phyloP scores from a whole-genome alignment of 2,797 vertebrate species.

The Tangara arthus region DNA sequence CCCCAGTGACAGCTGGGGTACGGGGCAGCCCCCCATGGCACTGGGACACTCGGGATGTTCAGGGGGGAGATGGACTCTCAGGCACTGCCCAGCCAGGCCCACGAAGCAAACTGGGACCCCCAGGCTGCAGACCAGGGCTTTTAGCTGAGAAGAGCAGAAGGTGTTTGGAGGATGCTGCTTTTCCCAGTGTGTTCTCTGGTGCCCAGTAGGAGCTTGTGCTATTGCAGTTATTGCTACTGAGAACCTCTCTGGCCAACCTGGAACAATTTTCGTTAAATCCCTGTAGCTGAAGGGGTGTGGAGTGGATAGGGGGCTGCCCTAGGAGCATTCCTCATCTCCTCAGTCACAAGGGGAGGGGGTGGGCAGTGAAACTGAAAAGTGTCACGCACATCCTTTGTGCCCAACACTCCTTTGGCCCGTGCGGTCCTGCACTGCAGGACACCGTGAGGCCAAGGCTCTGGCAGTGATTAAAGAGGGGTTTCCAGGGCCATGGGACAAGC shows the following conservation, averaged over 20 bases:
- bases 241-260: neutral
- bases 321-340: neutral
- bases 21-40: rapidly evolving
- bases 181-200: neutral
- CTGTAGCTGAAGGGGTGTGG: neutral
- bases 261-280: neutral
- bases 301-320: neutral
- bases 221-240: neutral
- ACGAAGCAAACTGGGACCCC: rapidly evolving
- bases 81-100: neutral
- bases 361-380: neutral
- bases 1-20: rapidly evolving
- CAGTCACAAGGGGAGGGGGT: rapidly evolving
- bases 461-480: slow-evolving; percentile 18
- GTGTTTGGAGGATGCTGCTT: neutral
- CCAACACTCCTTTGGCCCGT: neutral
- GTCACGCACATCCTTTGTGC: neutral
- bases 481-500: neutral
- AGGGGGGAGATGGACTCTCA: neutral
- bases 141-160: neutral
- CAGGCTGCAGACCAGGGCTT: neutral
- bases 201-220: neutral
- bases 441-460: neutral
- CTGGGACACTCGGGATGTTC: rapidly evolving
- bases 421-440: neutral